phyloP scores from a whole-genome alignment of 2,113 vertebrate genomes.

The Cinclus cinclus region DNA sequence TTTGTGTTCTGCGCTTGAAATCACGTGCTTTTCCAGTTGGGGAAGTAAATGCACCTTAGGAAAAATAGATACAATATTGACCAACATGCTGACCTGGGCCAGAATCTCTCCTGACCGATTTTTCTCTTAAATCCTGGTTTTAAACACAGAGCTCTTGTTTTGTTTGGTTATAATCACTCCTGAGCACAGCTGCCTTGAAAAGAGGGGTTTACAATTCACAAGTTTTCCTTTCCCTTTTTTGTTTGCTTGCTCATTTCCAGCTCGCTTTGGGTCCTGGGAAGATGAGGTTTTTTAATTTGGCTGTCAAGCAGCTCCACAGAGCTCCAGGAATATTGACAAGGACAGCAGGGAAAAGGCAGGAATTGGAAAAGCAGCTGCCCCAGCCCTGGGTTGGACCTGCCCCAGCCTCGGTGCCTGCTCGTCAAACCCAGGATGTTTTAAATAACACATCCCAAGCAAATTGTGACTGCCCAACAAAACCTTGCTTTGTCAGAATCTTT shows the following conservation, averaged over 20 bases:
- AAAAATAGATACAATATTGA: neutral
- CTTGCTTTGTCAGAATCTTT: neutral
- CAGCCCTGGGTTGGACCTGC: neutral
- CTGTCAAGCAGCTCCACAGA: neutral
- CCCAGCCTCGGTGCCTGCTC: neutral
- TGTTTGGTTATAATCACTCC: neutral
- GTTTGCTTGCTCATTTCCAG: neutral
- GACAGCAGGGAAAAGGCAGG: neutral
- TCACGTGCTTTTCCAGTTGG: neutral
- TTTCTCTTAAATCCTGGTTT: neutral
- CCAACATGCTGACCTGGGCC: fast-evolving
- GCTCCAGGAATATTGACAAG: neutral
- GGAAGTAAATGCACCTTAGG: fast-evolving
- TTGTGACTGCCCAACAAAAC: neutral
- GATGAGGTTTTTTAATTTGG: neutral
- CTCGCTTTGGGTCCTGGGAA: neutral
- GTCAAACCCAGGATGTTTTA: neutral
- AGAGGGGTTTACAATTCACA: neutral
- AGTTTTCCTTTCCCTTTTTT: neutral
- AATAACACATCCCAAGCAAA: neutral
- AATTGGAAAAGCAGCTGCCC: neutral
- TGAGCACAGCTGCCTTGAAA: neutral
- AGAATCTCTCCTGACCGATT: neutral
- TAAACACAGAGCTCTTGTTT: neutral
- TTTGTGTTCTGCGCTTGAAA: fast-evolving